Evolutionary conservation across 2,797 vertebrate genomes (phyloP), one percentile per base, ranked within the genome.

Genomic region (Pseudotriccus pelzelni): DNA sequence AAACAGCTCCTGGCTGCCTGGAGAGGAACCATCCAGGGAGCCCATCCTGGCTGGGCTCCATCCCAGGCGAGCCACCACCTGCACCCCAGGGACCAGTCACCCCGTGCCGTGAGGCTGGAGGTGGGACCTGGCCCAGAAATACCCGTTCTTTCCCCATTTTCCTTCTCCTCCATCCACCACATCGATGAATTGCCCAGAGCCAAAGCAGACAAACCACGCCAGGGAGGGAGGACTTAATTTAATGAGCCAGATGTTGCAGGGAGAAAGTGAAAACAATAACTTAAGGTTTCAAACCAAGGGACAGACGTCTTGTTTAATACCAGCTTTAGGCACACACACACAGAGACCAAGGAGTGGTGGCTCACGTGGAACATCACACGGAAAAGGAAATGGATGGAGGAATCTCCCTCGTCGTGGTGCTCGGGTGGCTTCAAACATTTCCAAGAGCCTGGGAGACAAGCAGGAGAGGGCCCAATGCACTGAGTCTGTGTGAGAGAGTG

Each of bases 361-460:
- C 44, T 81, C 23, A 3, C 12, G 19, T 10, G 18, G 2, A 14
- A 30, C 52, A 19, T 63, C 79, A 6, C 46, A 27, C 52, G 52
- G 68, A 58, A 53, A 47, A 78, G 72, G 80, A 59, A 50, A 22
- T 0, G 36, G 85, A 46, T 14, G 68, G 62, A 92, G 72, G 67
- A 80, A 46, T 81, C 73, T 52, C 1, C 0, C 56, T 68, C 30
- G 32, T 87, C 5, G 0, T 58, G 80, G 32, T 41, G 75, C 84
- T 91, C 47, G 19, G 50, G 30, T 36, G 50, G 69, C 30, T 43
- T 68, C 91, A 52, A 14, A 55, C n/a, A 20, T 32, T 79, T 14
- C 91, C 6, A 4, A 68, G 91, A 84, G 73, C 86, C 96, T 97
- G 85, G 43, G 67, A 87, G 43, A 56, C 24, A 85, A 94, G 43